Conservation (phyloP, 2,888 invertebrate species). For the Leptinotarsa rubiginosa region DNA sequence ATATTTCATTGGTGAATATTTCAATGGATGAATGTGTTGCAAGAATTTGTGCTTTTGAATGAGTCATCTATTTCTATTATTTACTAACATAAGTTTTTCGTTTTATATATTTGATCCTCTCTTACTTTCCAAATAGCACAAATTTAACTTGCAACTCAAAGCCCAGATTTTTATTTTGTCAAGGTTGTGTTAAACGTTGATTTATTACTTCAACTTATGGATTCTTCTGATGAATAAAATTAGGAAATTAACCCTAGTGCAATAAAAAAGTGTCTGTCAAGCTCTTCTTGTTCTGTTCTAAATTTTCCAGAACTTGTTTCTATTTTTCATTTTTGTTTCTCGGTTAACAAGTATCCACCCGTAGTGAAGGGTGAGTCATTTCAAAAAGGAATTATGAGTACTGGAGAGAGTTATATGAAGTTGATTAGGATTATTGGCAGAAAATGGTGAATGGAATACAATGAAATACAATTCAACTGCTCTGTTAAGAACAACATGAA, state of each 20-base stretch:
- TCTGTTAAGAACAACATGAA: too few relatives aligned
- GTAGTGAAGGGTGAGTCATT: not conserved
- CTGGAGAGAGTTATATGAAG: slow-evolving; percentile 2
- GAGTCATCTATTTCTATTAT: not conserved
- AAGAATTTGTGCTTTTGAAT: slow-evolving; percentile 3
- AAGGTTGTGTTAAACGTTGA: slow-evolving; percentile 28
- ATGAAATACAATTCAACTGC: too few relatives aligned
- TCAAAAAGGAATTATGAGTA: slow-evolving; percentile 4
- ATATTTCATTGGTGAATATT: not conserved
- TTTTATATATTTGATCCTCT: not conserved
- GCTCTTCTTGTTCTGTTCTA: slow-evolving; percentile 19
- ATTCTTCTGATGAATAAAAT: not conserved
- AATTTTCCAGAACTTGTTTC: slow-evolving; percentile 6
- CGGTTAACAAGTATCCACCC: not conserved
- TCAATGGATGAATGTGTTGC: not conserved
- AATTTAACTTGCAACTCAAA: not conserved
- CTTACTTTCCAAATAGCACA: not conserved
- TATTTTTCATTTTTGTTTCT: not conserved
- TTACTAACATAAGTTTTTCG: too few relatives aligned
- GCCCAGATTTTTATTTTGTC: slow-evolving; percentile 13
- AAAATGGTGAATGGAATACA: not conserved
- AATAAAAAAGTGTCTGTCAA: slow-evolving; percentile 31
- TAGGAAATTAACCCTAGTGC: slow-evolving; percentile 32
- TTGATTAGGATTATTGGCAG: not conserved
- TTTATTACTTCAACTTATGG: slow-evolving; percentile 4